Evolutionary conservation across 2,113 vertebrate genomes (phyloP), one percentile per base, ranked within the genome.

Genomic region (Scomber japonicus): DNA sequence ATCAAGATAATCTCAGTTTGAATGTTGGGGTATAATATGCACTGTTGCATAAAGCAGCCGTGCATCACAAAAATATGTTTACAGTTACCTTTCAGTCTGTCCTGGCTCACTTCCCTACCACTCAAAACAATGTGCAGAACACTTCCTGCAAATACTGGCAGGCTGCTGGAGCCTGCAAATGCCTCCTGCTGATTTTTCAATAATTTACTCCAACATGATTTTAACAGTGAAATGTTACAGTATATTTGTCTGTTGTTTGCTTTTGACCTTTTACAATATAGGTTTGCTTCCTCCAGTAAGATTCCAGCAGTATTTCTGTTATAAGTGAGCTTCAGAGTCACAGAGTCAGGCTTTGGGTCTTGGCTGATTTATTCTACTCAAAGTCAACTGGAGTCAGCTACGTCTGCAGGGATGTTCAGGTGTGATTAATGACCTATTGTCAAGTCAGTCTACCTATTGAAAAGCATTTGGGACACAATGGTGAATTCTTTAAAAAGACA

Each of bases 101-200:
- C 63, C 44, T 75, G 80, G 64, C 84, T 77, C 51, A 70, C 14
- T 71, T 85, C 76, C 88, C 71, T 59, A 57, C 67, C 8, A 79
- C 17, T 84, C 17, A 69, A 75, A 91, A 92, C 89, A 92, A 88
- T 89, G 79, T 71, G 51, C 76, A 71, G 64, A 68, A 78, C 60
- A 76, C 70, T 92, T 91, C 89, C 89, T 91, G 86, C 51, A 75
- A 73, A 51, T 14, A 55, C 57, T 59, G 71, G 17, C 71, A 63
- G 56, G 48, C 30, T 27, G 10, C 13, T 15, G 15, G 60, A 24
- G 4, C 62, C 75, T 85, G 71, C 86, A 71, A 66, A 49, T 3
- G 24, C 3, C n/a, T 69, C 56, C 61, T 50, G 49, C 30, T 27
- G 40, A 79, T 51, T 66, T 45, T 30, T 78, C 63, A 60, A 30